Percentiles rank a stretch among this genome's conserved stretches.
These are phyloP conservation scores for Rhincodon typus DNA, from an alignment of 2,797 vertebrate species.

Conservation along the genomic window DNA sequence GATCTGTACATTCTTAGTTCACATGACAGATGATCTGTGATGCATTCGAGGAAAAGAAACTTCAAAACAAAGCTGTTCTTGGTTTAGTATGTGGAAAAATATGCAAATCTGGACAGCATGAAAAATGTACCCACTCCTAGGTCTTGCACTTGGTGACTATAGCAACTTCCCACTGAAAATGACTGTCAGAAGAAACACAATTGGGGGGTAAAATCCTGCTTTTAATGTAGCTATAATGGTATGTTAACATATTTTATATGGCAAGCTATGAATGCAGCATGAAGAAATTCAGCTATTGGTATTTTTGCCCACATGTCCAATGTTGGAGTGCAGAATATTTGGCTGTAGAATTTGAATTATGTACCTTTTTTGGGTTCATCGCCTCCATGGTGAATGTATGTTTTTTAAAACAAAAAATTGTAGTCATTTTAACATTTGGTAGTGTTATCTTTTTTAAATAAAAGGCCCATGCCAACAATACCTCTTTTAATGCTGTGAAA, in stretches of 20 bases:
- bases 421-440: neutral
- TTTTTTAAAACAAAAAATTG: too few relatives aligned
- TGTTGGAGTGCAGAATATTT: neutral
- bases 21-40: neutral
- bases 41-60: neutral
- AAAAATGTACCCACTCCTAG: neutral
- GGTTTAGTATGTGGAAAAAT: neutral
- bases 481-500: neutral
- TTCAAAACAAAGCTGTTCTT: neutral
- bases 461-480: neutral
- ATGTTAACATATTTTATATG: neutral
- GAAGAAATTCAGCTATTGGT: neutral
- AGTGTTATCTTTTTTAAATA: neutral
- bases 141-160: neutral
- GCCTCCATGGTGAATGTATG: neutral
- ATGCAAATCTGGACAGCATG: conserved; percentile 12
- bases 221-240: neutral
- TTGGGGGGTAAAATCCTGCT: neutral
- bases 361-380: neutral
- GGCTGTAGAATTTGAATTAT: neutral
- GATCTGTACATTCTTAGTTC: neutral
- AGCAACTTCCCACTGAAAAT: neutral
- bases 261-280: neutral
- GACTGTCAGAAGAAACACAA: neutral
- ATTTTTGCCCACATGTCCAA: neutral